These are phyloP conservation scores for Lepidocyrtinus sp. DNA, from an alignment of 2,888 invertebrate species.

Conservation along the genomic window DNA sequence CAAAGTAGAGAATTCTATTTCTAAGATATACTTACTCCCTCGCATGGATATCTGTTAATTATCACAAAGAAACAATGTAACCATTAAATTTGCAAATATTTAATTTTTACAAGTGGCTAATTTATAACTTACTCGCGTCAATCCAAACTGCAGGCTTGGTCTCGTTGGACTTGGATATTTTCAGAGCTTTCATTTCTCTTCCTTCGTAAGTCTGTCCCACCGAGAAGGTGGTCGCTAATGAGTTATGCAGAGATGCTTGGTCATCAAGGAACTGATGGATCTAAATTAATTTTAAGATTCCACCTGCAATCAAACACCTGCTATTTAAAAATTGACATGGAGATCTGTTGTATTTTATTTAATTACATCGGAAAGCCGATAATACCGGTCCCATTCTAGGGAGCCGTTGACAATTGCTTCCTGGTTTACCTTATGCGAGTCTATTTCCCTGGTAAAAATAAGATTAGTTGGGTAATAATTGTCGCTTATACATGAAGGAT, in stretches of 20 bases:
- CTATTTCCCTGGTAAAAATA: constrained; percentile 30
- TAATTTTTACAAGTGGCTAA: not conserved
- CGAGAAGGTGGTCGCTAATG: constrained; percentile 30
- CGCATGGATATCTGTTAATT: constrained; percentile 80
- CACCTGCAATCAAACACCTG: too few species aligned
- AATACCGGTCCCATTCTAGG: constrained; percentile 57
- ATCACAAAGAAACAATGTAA: too few species aligned
- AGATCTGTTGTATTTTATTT: too few species aligned
- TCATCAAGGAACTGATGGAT: constrained; percentile 54
- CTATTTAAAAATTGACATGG: too few species aligned
- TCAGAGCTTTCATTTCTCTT: constrained; percentile 71
- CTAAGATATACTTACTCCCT: constrained; percentile 77
- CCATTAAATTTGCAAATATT: not conserved
- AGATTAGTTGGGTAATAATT: not conserved
- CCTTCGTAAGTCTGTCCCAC: constrained; percentile 71
- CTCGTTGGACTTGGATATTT: constrained; percentile 71
- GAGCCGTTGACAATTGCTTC: constrained; percentile 33
- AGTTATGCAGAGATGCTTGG: constrained; percentile 44
- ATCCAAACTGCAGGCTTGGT: constrained; percentile 73
- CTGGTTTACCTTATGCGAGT: constrained; percentile 26
- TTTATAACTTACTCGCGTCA: constrained; percentile 71
- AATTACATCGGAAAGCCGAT: constrained; percentile 47
- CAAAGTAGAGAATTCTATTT: not conserved
- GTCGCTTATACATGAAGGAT: not conserved
- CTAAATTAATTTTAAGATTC: constrained; percentile 29